phyloP scores from a whole-genome alignment of 2,888 invertebrate genomes.

The Blomia tropicalis region DNA sequence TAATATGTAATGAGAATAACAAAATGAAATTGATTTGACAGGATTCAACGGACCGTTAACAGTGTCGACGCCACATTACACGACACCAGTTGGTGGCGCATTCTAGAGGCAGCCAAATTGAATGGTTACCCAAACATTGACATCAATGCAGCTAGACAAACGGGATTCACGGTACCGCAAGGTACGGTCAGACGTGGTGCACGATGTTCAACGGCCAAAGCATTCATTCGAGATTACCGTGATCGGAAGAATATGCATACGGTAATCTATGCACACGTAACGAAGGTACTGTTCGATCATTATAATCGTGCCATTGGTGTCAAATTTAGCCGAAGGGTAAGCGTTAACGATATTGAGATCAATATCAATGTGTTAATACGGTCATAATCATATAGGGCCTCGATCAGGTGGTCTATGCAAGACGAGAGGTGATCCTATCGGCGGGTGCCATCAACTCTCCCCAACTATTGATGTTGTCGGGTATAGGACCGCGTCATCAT shows the following conservation, averaged over 20 bases:
- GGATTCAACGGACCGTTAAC: slow-evolving; percentile 28
- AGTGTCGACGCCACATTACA: slow-evolving; percentile 29
- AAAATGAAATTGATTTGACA: neutral
- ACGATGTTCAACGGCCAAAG: slow-evolving; percentile 33
- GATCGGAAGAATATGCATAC: slow-evolving; percentile 49
- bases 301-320: slow-evolving; percentile 49
- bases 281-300: slow-evolving; percentile 46
- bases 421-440: slow-evolving; percentile 30
- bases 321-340: slow-evolving; percentile 28
- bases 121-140: slow-evolving; percentile 31
- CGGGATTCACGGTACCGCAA: slow-evolving; percentile 31
- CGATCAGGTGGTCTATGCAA: slow-evolving; percentile 33
- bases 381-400: slow-evolving; percentile 21
- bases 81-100: slow-evolving; percentile 29
- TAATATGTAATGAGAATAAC: slow-evolving; percentile 6
- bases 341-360: neutral
- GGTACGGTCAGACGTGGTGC: slow-evolving; percentile 33
- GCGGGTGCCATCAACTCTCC: slow-evolving; percentile 36
- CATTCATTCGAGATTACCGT: slow-evolving; percentile 32
- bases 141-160: slow-evolving; percentile 30
- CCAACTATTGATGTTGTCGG: slow-evolving; percentile 34
- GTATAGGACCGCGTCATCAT: slow-evolving; percentile 34
- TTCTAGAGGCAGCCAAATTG: slow-evolving; percentile 29
- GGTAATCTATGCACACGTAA: slow-evolving; percentile 36
- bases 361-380: neutral